Evolutionary conservation across 2,888 invertebrate species (phyloP).

Genomic region (Ashinkailepas kermadecensis): DNA sequence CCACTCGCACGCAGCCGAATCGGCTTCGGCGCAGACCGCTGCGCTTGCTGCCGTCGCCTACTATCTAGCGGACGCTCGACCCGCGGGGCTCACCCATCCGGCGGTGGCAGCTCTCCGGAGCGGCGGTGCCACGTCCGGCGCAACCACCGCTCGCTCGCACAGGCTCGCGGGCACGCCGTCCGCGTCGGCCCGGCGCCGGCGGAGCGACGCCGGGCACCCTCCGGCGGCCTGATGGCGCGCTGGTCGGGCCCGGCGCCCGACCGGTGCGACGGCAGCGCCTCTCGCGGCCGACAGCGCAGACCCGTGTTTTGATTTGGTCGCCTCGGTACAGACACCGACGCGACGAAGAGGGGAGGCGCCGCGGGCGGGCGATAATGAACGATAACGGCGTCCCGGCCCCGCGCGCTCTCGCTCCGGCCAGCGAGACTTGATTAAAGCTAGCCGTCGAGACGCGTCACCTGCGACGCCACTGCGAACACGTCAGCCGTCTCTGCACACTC

Average conservation of each 20-base stretch:
- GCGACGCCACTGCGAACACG: background rate
- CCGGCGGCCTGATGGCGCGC: background rate
- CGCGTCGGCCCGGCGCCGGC: too few species aligned
- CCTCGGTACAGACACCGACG: background rate
- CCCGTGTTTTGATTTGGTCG: constrained; percentile 19
- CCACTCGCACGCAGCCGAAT: too few species aligned
- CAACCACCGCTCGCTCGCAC: too few species aligned
- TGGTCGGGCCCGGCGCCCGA: too few species aligned
- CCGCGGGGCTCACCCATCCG: background rate
- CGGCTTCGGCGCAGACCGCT: too few species aligned
- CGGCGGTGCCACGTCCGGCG: background rate
- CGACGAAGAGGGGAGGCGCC: too few species aligned
- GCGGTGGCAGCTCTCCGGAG: background rate
- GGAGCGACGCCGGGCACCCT: background rate
- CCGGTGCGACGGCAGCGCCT: too few species aligned
- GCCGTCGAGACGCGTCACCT: background rate
- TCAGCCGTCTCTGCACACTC: background rate
- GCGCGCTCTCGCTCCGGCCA: background rate
- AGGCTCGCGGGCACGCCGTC: too few species aligned
- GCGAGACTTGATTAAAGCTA: background rate
- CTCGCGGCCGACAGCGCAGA: background rate
- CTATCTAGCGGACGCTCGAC: background rate
- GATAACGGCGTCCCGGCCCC: background rate
- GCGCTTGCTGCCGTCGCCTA: background rate
- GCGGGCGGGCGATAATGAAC: too few species aligned